Evolutionary conservation across 2,797 vertebrate genomes (phyloP).

Genomic region (Myoxocephalus aenaeus): DNA sequence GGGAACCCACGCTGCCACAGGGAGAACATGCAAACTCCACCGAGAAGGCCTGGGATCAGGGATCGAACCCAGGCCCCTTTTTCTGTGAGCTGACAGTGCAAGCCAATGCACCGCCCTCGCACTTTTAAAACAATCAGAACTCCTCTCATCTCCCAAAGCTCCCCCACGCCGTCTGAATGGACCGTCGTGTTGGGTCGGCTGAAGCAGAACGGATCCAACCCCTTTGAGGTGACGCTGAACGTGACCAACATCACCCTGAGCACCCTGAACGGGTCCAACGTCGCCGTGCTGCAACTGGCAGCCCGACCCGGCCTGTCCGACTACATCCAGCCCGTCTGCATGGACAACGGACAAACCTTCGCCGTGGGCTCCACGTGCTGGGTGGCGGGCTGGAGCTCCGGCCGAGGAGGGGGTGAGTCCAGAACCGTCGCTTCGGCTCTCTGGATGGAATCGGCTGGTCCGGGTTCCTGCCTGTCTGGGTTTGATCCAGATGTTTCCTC

Average conservation of each 20-base stretch:
- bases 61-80: too few relatives aligned
- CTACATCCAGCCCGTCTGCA: slow-evolving; percentile 67
- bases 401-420: slow-evolving; percentile 52
- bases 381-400: slow-evolving; percentile 49
- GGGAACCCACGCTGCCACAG: too few relatives aligned
- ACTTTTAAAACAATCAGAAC: not conserved
- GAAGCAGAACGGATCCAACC: slow-evolving; percentile 51
- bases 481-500: not conserved
- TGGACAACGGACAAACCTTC: slow-evolving; percentile 39
- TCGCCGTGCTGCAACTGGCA: slow-evolving; percentile 55
- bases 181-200: slow-evolving; percentile 62
- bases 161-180: slow-evolving; percentile 44
- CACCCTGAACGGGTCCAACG: slow-evolving; percentile 37
- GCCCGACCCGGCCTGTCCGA: slow-evolving; percentile 16
- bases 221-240: slow-evolving; percentile 31
- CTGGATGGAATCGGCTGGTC: not conserved
- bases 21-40: too few relatives aligned
- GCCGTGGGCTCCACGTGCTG: slow-evolving; percentile 42
- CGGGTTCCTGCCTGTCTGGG: not conserved
- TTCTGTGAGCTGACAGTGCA: too few relatives aligned
- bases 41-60: too few relatives aligned
- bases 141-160: slow-evolving; percentile 39
- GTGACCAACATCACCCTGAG: slow-evolving; percentile 63
- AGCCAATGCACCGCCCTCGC: too few relatives aligned
- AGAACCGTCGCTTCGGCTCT: not conserved